phyloP scores from a whole-genome alignment of 2,888 invertebrate genomes.

The Drosophila formosana region DNA sequence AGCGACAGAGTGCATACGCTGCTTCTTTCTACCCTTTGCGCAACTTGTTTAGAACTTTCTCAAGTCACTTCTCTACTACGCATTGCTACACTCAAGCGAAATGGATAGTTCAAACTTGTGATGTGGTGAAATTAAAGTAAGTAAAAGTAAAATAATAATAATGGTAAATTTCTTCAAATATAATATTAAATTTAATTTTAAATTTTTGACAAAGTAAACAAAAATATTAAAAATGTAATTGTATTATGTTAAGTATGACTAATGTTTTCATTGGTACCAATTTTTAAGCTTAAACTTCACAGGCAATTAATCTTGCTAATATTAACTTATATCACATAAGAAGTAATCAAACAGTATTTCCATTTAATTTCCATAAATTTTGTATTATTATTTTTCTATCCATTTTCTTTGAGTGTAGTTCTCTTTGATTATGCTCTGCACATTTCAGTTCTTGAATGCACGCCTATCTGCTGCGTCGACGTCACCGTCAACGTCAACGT shows the following conservation, averaged over 20 bases:
- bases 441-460: slow-evolving; percentile 54
- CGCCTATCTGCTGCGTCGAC: slow-evolving; percentile 34
- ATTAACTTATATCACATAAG: no score
- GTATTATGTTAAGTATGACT: no score
- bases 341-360: no score
- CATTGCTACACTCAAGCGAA: slow-evolving; percentile 36
- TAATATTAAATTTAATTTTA: no score
- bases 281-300: no score
- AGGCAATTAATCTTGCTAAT: no score
- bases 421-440: slow-evolving; percentile 18
- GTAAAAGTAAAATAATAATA: neutral
- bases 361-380: neutral
- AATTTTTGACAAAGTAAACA: no score
- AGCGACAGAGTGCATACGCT: slow-evolving; percentile 22
- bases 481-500: slow-evolving; percentile 3
- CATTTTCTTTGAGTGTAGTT: slow-evolving; percentile 25
- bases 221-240: no score
- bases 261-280: no score
- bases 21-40: slow-evolving; percentile 44
- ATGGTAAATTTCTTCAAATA: neutral
- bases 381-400: no score
- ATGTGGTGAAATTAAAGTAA: no score
- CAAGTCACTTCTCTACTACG: slow-evolving; percentile 64
- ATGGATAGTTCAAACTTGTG: neutral
- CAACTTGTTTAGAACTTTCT: slow-evolving; percentile 56